Conservation (phyloP, 2,113 vertebrate genomes). For the Festucalex cinctus region DNA sequence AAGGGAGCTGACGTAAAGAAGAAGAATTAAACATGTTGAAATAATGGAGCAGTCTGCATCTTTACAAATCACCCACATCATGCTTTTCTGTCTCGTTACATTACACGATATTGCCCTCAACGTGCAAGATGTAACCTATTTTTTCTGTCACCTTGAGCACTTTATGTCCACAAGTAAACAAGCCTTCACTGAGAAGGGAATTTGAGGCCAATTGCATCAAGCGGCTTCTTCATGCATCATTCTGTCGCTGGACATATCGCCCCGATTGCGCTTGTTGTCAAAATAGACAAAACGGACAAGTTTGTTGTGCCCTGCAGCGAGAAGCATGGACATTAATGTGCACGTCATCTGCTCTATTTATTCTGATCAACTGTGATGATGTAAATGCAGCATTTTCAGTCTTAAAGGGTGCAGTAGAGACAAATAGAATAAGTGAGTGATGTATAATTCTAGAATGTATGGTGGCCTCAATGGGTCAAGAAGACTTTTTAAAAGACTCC, state of each 20-base stretch:
- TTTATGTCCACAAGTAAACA: constrained; percentile 40
- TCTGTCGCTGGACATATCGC: constrained; percentile 47
- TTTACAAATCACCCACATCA: constrained; percentile 14
- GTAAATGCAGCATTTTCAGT: constrained; percentile 45
- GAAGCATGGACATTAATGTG: constrained; percentile 25
- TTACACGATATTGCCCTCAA: neutral
- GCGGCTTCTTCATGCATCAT: constrained; percentile 39
- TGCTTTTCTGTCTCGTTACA: constrained; percentile 10
- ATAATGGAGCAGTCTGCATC: constrained; percentile 8
- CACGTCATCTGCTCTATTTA: constrained; percentile 7
- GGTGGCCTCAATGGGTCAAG: neutral
- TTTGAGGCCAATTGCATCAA: constrained; percentile 39
- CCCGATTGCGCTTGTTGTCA: constrained; percentile 31
- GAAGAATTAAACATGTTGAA: constrained; percentile 11
- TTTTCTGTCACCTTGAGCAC: constrained; percentile 32
- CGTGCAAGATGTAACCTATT: constrained; percentile 18
- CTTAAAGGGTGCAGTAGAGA: constrained; percentile 38
- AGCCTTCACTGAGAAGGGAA: constrained; percentile 30
- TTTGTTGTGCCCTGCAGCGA: constrained; percentile 26
- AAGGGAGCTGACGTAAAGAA: constrained; percentile 6
- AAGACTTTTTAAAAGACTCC: too few species aligned
- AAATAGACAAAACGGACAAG: constrained; percentile 36
- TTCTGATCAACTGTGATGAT: constrained; percentile 35
- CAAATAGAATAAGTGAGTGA: constrained; percentile 32
- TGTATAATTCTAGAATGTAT: neutral